phyloP scores from a whole-genome alignment of 2,888 invertebrate species.

The Ganaspis brasiliensis region DNA sequence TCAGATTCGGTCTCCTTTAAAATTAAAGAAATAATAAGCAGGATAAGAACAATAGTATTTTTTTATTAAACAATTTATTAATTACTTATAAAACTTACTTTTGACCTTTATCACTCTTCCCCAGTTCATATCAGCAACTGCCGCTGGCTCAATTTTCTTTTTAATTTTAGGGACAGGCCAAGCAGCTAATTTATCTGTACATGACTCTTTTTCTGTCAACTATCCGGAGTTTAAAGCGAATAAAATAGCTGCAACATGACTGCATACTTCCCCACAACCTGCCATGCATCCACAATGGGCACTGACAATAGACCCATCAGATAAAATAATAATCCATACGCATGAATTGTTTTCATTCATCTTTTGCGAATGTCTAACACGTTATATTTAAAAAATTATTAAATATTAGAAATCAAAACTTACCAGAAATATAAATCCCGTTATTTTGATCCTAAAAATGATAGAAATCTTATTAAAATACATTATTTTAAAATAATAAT shows the following conservation, averaged over 20 bases:
- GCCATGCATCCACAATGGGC: slow-evolving; percentile 29
- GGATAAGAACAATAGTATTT: too few relatives aligned
- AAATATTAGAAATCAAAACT: too few relatives aligned
- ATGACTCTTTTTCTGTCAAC: background rate
- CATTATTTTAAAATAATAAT: too few relatives aligned
- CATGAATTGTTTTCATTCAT: background rate
- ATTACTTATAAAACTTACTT: background rate
- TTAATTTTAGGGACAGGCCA: slow-evolving; percentile 30
- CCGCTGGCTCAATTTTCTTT: background rate
- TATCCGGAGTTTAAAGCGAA: slow-evolving; percentile 3
- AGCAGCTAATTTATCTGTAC: slow-evolving; percentile 3
- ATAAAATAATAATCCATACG: slow-evolving; percentile 13
- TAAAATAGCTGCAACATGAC: slow-evolving; percentile 25
- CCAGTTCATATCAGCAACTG: slow-evolving; percentile 24
- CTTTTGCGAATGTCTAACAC: slow-evolving; percentile 36
- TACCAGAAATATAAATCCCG: too few relatives aligned
- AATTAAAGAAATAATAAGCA: too few relatives aligned
- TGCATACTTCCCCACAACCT: slow-evolving; percentile 18
- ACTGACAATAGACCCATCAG: background rate
- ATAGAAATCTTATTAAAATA: too few relatives aligned
- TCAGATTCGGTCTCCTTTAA: too few relatives aligned
- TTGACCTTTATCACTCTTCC: background rate
- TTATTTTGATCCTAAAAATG: too few relatives aligned
- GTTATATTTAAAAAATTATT: too few relatives aligned
- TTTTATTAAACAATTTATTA: too few relatives aligned